Percentiles rank a stretch among this genome's conserved stretches.
Evolutionary conservation across 2,888 invertebrate genomes (phyloP).

Genomic region (Mycogona germanica): DNA sequence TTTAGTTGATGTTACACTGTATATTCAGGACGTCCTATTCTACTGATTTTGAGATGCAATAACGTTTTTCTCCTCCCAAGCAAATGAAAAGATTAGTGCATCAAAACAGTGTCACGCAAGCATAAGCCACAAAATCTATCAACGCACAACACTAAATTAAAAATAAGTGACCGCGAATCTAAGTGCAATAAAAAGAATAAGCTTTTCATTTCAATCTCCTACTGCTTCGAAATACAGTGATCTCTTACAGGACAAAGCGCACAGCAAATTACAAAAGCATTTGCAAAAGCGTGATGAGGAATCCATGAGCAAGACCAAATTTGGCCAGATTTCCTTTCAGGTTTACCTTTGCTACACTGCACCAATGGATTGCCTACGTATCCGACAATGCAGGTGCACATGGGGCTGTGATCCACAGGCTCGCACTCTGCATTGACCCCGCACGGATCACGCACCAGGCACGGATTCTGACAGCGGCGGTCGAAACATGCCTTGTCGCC

Average conservation of each 20-base stretch:
- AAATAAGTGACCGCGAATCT: too few relatives aligned
- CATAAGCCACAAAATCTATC: too few relatives aligned
- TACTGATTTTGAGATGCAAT: too few relatives aligned
- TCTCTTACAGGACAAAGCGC: slow-evolving; percentile 27
- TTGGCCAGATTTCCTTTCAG: slow-evolving; percentile 41
- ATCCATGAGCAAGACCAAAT: neutral
- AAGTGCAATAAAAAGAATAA: too few relatives aligned
- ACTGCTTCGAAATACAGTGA: neutral
- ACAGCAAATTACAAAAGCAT: slow-evolving; percentile 29
- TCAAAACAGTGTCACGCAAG: too few relatives aligned
- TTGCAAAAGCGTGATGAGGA: too few relatives aligned
- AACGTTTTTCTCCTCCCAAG: too few relatives aligned
- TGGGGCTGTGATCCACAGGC: slow-evolving; percentile 40
- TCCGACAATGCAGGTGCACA: slow-evolving; percentile 7
- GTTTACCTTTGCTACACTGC: slow-evolving; percentile 17
- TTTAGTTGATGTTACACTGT: too few relatives aligned
- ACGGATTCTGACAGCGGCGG: slow-evolving; percentile 45
- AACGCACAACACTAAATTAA: too few relatives aligned
- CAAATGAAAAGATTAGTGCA: too few relatives aligned
- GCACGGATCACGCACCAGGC: slow-evolving; percentile 59
- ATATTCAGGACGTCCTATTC: too few relatives aligned
- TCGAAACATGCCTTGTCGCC: slow-evolving; percentile 40
- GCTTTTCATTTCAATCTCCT: too few relatives aligned
- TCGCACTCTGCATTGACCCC: slow-evolving; percentile 70
- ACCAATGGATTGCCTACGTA: slow-evolving; percentile 18